Percentiles rank a stretch among this genome's conserved stretches.
Conservation (phyloP, 2,113 vertebrate species). For the Tretioscincus oriximinensis region DNA sequence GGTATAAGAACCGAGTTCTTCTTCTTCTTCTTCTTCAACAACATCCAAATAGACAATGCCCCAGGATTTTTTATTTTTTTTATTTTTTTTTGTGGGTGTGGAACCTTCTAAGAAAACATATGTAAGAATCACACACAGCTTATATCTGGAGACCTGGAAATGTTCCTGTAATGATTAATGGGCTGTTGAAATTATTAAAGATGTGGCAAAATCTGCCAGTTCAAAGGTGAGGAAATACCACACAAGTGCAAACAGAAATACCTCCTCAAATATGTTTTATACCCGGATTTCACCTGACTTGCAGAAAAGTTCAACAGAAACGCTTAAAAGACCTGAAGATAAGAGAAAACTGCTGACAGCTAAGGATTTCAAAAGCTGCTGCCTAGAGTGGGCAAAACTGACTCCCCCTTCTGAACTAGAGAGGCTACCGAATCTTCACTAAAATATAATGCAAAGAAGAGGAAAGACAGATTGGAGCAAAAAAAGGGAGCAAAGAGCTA, state of each 20-base stretch:
- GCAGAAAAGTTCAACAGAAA: constrained; percentile 22
- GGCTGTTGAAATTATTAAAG: not conserved
- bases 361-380: constrained; percentile 32
- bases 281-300: constrained; percentile 8
- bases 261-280: not conserved
- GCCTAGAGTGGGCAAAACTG: not conserved
- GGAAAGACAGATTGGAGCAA: not conserved
- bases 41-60: no score
- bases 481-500: not conserved
- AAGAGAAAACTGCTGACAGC: not conserved
- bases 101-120: constrained; percentile 21
- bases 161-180: constrained; percentile 37
- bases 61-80: no score
- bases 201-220: constrained; percentile 32
- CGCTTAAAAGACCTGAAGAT: not conserved
- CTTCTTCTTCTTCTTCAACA: no score
- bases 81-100: not conserved
- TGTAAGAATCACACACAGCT: not conserved
- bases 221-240: constrained; percentile 9
- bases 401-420: constrained; percentile 18
- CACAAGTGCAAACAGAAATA: not conserved
- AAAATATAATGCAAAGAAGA: not conserved
- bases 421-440: not conserved
- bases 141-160: constrained; percentile 9
- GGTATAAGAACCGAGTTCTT: no score